Percentiles rank a stretch among this genome's conserved stretches.
These are phyloP conservation scores for Carcharodon carcharias DNA, from an alignment of 2,797 vertebrate genomes.

Conservation along the genomic window DNA sequence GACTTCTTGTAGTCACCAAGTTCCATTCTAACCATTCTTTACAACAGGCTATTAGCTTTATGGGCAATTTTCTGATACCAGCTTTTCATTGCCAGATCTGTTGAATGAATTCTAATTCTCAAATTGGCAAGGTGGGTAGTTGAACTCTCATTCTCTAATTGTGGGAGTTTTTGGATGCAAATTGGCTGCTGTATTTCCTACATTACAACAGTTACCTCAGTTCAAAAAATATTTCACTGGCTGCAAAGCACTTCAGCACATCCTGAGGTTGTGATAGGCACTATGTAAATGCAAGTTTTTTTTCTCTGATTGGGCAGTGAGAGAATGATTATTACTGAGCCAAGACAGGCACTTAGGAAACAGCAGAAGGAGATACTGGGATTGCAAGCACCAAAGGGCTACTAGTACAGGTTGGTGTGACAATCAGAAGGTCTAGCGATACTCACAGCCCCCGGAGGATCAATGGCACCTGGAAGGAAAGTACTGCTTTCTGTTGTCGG, in stretches of 20 bases:
- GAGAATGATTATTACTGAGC: not conserved
- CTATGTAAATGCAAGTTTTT: not conserved
- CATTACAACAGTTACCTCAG: not conserved
- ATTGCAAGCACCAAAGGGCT: not conserved
- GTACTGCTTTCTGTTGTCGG: slow-evolving; percentile 86
- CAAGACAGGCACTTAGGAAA: not conserved
- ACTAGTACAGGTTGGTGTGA: not conserved
- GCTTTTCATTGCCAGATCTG: no score
- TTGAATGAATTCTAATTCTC: no score
- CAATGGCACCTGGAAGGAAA: slow-evolving; percentile 93
- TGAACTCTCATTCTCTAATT: no score
- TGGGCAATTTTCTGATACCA: no score
- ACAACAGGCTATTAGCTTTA: no score
- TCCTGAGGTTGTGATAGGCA: not conserved
- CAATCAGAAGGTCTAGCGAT: slow-evolving; percentile 6
- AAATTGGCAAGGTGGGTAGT: no score
- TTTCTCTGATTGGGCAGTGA: not conserved
- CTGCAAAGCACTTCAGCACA: not conserved
- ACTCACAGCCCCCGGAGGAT: slow-evolving; percentile 94
- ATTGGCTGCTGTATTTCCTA: not conserved
- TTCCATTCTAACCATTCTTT: no score
- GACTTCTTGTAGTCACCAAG: no score
- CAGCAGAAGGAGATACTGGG: not conserved
- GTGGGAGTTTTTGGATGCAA: not conserved
- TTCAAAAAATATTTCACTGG: not conserved